These are phyloP conservation scores for Drosophila vallismaia DNA, from an alignment of 2,888 invertebrate species.

Conservation along the genomic window DNA sequence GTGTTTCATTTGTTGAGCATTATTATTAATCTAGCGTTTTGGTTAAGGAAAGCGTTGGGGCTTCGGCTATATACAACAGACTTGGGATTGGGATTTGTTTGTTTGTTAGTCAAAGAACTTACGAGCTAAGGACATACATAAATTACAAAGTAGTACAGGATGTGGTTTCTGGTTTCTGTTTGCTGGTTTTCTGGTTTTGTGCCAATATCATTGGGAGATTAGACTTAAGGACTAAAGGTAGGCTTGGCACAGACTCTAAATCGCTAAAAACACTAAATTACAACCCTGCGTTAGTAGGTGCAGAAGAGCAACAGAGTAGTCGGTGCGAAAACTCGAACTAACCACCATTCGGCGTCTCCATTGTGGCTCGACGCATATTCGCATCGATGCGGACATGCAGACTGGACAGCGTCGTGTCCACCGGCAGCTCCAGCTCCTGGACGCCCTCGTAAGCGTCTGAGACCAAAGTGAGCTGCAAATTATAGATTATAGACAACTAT, in stretches of 20 bases:
- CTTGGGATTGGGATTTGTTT: conserved; percentile 15
- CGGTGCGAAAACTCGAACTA: conserved; percentile 66
- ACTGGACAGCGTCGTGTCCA: conserved; percentile 82
- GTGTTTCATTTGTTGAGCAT: conserved; percentile 51
- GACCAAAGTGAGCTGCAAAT: conserved; percentile 75
- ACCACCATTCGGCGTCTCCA: conserved; percentile 84
- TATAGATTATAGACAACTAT: neutral
- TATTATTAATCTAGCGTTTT: conserved; percentile 65
- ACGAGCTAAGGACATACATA: conserved; percentile 61
- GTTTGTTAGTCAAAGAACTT: conserved; percentile 61
- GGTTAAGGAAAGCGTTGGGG: conserved; percentile 69
- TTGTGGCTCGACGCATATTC: conserved; percentile 80
- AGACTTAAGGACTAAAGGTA: conserved; percentile 29
- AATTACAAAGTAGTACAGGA: conserved; percentile 41
- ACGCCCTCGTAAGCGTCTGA: conserved; percentile 80
- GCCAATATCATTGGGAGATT: conserved; percentile 14
- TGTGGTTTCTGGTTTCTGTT: conserved; percentile 7
- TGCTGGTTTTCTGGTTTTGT: conserved; percentile 6
- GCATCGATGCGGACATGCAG: conserved; percentile 83
- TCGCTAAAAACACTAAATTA: conserved; percentile 38
- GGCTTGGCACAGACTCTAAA: conserved; percentile 38
- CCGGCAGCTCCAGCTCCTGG: conserved; percentile 82
- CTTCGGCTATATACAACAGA: conserved; percentile 56
- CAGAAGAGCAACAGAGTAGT: conserved; percentile 26
- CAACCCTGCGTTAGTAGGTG: conserved; percentile 51